Evolutionary conservation across 2,888 invertebrate species (phyloP).

Genomic region (Villa cingulata): DNA sequence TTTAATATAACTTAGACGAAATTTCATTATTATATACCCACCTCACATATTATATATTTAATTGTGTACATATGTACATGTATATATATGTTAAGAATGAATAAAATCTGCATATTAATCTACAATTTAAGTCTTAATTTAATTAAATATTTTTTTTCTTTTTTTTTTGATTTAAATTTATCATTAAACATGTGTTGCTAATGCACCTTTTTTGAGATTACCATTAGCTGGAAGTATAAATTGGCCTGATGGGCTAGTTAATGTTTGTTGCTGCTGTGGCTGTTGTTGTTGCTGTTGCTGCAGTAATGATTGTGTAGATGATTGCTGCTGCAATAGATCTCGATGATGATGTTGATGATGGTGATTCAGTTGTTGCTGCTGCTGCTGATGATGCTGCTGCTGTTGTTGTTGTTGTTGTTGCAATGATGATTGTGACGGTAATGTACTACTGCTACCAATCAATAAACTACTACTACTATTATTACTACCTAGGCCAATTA

Average conservation of each 20-base stretch:
- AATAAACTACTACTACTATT: slow-evolving; percentile 9
- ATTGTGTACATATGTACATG: too few relatives aligned
- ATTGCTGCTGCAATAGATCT: slow-evolving; percentile 50
- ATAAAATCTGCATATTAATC: too few relatives aligned
- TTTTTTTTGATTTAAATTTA: too few relatives aligned
- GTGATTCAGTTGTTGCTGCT: slow-evolving; percentile 53
- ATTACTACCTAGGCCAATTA: background rate
- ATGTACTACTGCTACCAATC: slow-evolving; percentile 7
- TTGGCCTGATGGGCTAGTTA: slow-evolving; percentile 34
- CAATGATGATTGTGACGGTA: slow-evolving; percentile 42
- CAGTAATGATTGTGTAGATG: too few relatives aligned
- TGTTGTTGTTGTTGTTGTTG: slow-evolving; percentile 39
- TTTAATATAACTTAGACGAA: too few relatives aligned
- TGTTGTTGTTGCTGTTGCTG: slow-evolving; percentile 46
- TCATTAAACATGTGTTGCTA: slow-evolving; percentile 50
- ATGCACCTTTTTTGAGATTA: slow-evolving; percentile 36
- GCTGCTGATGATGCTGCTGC: slow-evolving; percentile 42
- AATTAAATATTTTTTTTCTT: too few relatives aligned
- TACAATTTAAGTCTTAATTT: too few relatives aligned
- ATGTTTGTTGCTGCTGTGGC: slow-evolving; percentile 49
- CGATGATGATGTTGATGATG: too few relatives aligned
- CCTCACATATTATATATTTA: too few relatives aligned
- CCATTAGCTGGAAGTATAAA: slow-evolving; percentile 36
- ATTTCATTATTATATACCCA: too few relatives aligned
- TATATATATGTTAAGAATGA: too few relatives aligned